These are phyloP conservation scores for Rhea americana DNA, from an alignment of 2,113 vertebrate species.

Conservation along the genomic window DNA sequence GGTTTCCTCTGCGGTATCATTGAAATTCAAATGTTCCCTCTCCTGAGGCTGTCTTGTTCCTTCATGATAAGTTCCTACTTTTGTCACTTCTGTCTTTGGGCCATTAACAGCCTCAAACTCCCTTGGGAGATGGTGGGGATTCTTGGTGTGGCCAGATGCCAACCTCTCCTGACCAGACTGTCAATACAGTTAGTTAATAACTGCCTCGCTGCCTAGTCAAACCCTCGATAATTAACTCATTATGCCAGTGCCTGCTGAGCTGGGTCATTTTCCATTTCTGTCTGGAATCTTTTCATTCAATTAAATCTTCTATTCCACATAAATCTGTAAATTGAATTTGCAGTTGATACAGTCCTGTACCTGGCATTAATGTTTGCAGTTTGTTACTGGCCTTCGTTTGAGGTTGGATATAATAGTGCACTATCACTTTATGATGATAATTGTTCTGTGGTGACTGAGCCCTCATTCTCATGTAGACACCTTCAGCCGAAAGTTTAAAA, in stretches of 20 bases:
- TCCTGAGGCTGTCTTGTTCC: conserved; percentile 25
- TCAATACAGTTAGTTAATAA: conserved; percentile 44
- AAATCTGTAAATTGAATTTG: conserved; percentile 21
- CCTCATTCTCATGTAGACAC: not conserved
- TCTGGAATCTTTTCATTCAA: conserved; percentile 44
- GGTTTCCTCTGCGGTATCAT: not conserved
- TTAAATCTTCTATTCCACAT: conserved; percentile 32
- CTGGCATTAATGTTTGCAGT: not conserved
- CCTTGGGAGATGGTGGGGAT: conserved; percentile 27
- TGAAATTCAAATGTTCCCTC: not conserved
- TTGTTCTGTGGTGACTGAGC: not conserved
- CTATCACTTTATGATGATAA: not conserved
- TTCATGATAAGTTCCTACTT: conserved; percentile 16
- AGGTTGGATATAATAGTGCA: not conserved
- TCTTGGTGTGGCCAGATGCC: conserved; percentile 54
- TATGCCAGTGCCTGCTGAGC: conserved; percentile 58
- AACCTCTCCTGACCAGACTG: conserved; percentile 54
- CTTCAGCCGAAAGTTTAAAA: not conserved
- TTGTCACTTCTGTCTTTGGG: conserved; percentile 38
- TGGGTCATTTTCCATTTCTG: conserved; percentile 42
- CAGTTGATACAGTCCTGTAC: not conserved
- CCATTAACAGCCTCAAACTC: conserved; percentile 16
- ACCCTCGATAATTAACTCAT: conserved; percentile 63
- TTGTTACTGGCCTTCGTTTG: not conserved
- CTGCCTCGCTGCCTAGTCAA: conserved; percentile 25